A percentile compares a stretch with the other conserved stretches of the same genome.
Evolutionary conservation across 2,888 invertebrate species (phyloP).

Genomic region (Epistrophe eligans): DNA sequence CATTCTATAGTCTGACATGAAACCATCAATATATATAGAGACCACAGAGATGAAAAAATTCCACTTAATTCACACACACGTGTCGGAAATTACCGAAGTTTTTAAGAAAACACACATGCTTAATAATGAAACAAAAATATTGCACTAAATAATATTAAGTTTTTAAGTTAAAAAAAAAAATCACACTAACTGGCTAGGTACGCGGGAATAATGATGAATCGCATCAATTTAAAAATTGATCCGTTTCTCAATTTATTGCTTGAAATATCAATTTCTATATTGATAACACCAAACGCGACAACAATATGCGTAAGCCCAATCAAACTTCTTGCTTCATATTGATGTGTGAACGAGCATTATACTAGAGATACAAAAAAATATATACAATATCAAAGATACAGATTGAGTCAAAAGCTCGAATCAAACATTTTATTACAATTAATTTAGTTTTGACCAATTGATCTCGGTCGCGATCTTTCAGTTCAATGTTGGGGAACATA

Average conservation of each 20-base stretch:
- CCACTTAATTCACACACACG: conserved; percentile 10
- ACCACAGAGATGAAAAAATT: neutral
- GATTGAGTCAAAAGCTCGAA: conserved; percentile 32
- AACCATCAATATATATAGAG: neutral
- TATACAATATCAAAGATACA: conserved; percentile 33
- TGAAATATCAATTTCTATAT: conserved; percentile 11
- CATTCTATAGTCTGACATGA: conserved; percentile 12
- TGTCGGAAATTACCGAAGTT: conserved; percentile 6
- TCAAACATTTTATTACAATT: conserved; percentile 68
- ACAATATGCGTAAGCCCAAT: conserved; percentile 37
- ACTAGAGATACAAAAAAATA: conserved; percentile 22
- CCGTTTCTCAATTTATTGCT: neutral
- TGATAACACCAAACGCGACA: conserved; percentile 14
- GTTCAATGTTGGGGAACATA: conserved; percentile 58
- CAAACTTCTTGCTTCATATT: conserved; percentile 47
- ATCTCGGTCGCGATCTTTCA: conserved; percentile 67
- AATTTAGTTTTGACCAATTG: conserved; percentile 75
- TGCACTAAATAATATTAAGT: no score
- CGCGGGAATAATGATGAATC: no score
- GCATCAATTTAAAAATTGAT: neutral
- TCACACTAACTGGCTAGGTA: no score
- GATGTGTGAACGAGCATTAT: conserved; percentile 59
- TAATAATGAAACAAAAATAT: neutral
- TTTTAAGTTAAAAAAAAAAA: no score
- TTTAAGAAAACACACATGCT: neutral